These are phyloP conservation scores for Ceratoteleas bidentatus DNA, from an alignment of 1,140 invertebrate genomes.

Conservation along the genomic window DNA sequence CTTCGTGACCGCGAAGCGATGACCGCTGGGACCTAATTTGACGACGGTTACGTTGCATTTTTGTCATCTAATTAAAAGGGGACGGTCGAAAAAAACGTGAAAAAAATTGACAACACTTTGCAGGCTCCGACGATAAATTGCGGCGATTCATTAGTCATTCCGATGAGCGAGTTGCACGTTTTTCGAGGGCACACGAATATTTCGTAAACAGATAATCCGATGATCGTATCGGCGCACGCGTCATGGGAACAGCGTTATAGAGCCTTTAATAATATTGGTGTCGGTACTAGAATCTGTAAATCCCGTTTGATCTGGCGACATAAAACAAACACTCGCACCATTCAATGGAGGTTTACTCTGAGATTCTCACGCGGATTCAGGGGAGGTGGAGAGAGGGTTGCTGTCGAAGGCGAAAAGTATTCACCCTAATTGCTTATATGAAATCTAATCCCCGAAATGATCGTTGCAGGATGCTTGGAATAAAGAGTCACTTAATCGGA, in stretches of 20 bases:
- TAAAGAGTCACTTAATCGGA: too few relatives aligned
- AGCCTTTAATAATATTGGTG: conserved; percentile 48
- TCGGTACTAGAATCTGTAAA: conserved; percentile 72
- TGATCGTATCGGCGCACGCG: conserved; percentile 42
- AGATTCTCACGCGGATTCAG: conserved; percentile 62
- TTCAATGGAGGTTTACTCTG: conserved; percentile 50
- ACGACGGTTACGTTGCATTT: conserved; percentile 64
- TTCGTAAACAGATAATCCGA: conserved; percentile 44
- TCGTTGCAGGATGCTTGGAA: neutral
- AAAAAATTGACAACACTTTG: conserved; percentile 16
- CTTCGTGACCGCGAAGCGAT: conserved; percentile 59
- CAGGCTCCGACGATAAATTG: conserved; percentile 28
- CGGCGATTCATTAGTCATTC: conserved; percentile 45
- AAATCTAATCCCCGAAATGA: conserved; percentile 35
- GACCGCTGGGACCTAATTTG: conserved; percentile 55
- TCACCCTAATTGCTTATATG: conserved; percentile 29
- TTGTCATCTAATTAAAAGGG: conserved; percentile 61
- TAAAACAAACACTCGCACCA: conserved; percentile 76
- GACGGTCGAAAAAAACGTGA: conserved; percentile 24
- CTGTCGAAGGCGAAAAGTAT: conserved; percentile 21
- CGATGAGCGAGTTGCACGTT: too few relatives aligned
- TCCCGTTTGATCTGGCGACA: conserved; percentile 75
- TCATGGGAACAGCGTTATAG: conserved; percentile 62
- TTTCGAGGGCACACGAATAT: too few relatives aligned
- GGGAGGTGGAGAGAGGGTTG: conserved; percentile 4